These are phyloP conservation scores for Pygocentrus nattereri DNA, from an alignment of 2,797 vertebrate species.

Conservation along the genomic window DNA sequence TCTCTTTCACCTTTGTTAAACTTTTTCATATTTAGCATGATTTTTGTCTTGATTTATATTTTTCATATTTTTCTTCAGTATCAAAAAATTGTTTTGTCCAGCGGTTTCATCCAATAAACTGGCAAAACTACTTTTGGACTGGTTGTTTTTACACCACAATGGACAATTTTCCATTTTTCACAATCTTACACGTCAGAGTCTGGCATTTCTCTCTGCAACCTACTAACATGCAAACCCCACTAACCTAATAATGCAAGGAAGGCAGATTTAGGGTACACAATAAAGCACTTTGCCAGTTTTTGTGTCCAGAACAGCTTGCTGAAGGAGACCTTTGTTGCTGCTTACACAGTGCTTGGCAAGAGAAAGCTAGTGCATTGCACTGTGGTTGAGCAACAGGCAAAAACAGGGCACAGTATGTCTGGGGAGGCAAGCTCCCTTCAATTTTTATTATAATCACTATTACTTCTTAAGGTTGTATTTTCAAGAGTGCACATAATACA, in stretches of 20 bases:
- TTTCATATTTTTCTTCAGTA: too few species aligned
- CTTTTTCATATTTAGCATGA: too few species aligned
- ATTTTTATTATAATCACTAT: conserved; percentile 31
- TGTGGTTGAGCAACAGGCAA: conserved; percentile 7
- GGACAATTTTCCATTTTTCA: too few species aligned
- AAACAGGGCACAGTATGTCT: neutral
- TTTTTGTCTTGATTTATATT: too few species aligned
- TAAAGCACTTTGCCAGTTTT: neutral
- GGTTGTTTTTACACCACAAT: too few species aligned
- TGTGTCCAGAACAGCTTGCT: neutral
- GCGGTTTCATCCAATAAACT: too few species aligned
- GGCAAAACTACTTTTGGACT: too few species aligned
- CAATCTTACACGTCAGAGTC: too few species aligned
- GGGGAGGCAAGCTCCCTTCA: conserved; percentile 32
- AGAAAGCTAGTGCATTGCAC: neutral
- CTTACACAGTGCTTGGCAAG: conserved; percentile 6
- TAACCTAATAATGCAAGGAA: neutral
- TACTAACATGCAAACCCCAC: neutral
- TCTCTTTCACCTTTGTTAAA: too few species aligned
- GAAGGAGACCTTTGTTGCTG: conserved; percentile 22
- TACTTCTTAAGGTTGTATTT: conserved; percentile 30
- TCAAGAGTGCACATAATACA: conserved; percentile 46
- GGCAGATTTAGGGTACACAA: neutral
- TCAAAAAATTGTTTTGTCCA: too few species aligned
- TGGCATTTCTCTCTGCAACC: neutral